Conservation (phyloP, 2,888 invertebrate genomes). For the Aplocera efformata region DNA sequence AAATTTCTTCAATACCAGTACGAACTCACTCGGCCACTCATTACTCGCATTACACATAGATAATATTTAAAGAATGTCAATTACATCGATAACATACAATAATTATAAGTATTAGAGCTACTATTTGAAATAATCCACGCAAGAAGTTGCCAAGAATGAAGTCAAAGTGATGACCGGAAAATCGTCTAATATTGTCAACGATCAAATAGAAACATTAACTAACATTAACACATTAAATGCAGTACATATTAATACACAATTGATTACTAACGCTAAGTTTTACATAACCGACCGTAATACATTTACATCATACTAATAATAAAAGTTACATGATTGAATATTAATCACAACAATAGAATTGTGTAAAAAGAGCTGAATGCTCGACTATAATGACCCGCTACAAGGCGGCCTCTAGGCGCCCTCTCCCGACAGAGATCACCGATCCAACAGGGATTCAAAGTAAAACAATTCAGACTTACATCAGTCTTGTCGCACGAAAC, state of each 20-base stretch:
- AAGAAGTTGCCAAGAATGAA: slow-evolving; percentile 1
- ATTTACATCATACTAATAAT: slow-evolving; percentile 57
- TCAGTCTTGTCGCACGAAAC: slow-evolving; percentile 57
- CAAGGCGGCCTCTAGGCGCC: background rate
- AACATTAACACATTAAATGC: slow-evolving; percentile 69
- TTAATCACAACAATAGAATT: slow-evolving; percentile 60
- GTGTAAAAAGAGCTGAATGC: slow-evolving; percentile 35
- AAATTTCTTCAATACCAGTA: background rate
- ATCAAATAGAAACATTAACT: slow-evolving; percentile 35
- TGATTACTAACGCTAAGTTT: slow-evolving; percentile 50
- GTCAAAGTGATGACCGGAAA: slow-evolving; percentile 18
- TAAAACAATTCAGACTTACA: slow-evolving; percentile 54
- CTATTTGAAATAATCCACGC: slow-evolving; percentile 3
- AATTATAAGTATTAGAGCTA: background rate
- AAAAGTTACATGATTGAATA: slow-evolving; percentile 53
- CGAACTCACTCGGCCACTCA: background rate
- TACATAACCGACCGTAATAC: slow-evolving; percentile 51
- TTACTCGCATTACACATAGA: no score
- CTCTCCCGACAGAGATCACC: slow-evolving; percentile 5
- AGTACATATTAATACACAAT: slow-evolving; percentile 46
- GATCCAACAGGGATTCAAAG: slow-evolving; percentile 20
- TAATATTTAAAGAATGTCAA: background rate
- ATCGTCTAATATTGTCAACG: slow-evolving; percentile 36
- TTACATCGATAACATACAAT: slow-evolving; percentile 6
- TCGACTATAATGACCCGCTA: background rate